Base-by-base conservation (phyloP, 2,113 vertebrate species). In the Struthio camelus region DNA sequence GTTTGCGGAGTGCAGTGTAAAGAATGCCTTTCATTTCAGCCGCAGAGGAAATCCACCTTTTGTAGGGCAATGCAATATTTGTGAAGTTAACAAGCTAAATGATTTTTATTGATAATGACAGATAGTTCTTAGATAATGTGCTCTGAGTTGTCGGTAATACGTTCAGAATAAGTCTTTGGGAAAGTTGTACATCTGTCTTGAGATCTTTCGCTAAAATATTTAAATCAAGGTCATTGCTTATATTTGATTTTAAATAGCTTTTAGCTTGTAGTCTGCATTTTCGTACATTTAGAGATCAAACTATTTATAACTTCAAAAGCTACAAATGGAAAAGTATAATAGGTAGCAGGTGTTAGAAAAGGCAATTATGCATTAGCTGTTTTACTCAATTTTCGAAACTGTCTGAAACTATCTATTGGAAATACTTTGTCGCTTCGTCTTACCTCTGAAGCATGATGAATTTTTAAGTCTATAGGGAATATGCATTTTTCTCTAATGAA, bases 341-440 rank as follows among this genome's bases (percentile, higher is more conserved):
- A 94, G 97, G 94, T 85, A 97, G 95, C 97, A 96, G 97, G 96
- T 94, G 96, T 93, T 96, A 67, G 84, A 73, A 86, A 90, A 93
- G 95, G 88, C 94, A 89, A 93, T 92, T 93, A 86, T 61, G 64
- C 77, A 85, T 88, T 95, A 95, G 94, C 87, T 97, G 85, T 53
- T 94, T 94, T 91, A 83, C 94, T 93, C 94, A 81, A 94, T 96
- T 94, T 97, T 80, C 81, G 71, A 85, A 97, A 70, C 93, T 98
- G 97, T 97, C 96, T 91, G 48, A 90, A 90, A 82, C 78, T 79
- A 79, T 89, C 91, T 79, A 44, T 50, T 87, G 84, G 64, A 96
- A 96, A 95, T 83, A 82, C 82, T 89, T 97, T 89, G 69, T 84
- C 66, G 78, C 65, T 61, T 67, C 34, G 80, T 66, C 83, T 94